Evolutionary conservation across 2,888 invertebrate genomes (phyloP).

Genomic region (Tenthredo livida): DNA sequence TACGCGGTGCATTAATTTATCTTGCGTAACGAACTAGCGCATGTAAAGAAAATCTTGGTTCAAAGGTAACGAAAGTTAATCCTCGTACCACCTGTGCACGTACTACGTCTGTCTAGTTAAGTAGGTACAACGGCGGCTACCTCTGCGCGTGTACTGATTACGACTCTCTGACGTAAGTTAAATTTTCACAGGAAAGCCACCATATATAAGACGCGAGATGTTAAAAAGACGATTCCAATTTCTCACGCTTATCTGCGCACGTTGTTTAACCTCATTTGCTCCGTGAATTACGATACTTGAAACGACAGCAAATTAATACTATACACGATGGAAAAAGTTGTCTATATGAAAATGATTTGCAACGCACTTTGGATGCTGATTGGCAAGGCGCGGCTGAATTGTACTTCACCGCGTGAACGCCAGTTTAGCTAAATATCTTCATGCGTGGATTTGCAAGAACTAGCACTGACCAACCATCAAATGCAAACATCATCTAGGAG

Average conservation of each 20-base stretch:
- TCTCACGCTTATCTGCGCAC: conserved; percentile 50
- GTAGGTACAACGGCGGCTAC: conserved; percentile 24
- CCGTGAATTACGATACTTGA: conserved; percentile 60
- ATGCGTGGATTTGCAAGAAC: conserved; percentile 3
- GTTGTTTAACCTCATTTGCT: conserved; percentile 52
- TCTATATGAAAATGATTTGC: conserved; percentile 71
- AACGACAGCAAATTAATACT: conserved; percentile 69
- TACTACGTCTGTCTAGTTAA: conserved; percentile 33
- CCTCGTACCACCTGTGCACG: conserved; percentile 32
- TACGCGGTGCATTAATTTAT: conserved; percentile 37
- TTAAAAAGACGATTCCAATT: conserved; percentile 41
- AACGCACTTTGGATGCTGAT: conserved; percentile 53
- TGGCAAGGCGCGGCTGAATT: conserved; percentile 39
- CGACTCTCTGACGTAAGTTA: conserved; percentile 42
- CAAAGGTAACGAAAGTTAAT: conserved; percentile 51
- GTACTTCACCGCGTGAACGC: conserved; percentile 2
- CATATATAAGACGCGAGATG: conserved; percentile 9
- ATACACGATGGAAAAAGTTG: conserved; percentile 69
- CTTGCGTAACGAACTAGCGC: conserved; percentile 38
- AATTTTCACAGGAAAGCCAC: conserved; percentile 46
- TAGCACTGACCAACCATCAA: conserved; percentile 6
- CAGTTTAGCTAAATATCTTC: not conserved
- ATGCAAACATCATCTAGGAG: not conserved
- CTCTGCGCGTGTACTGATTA: conserved; percentile 38
- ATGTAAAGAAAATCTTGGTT: conserved; percentile 32